Evolutionary conservation across 2,888 invertebrate genomes (phyloP).

Genomic region (Ernsta delagoae): DNA sequence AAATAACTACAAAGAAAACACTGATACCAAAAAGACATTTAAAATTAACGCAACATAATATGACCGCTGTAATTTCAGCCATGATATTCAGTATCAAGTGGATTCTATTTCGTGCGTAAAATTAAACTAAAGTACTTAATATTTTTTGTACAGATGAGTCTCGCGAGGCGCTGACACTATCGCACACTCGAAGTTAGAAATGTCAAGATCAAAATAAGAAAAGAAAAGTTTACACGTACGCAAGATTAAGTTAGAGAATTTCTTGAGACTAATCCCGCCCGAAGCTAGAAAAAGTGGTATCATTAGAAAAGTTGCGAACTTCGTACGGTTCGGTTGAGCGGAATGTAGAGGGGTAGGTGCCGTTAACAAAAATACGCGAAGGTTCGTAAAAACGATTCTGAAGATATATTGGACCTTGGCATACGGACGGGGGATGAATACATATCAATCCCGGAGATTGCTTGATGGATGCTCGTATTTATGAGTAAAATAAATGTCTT

Average conservation of each 20-base stretch:
- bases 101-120: no score
- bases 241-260: slow-evolving; percentile 28
- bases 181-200: slow-evolving; percentile 17
- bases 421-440: slow-evolving; percentile 17
- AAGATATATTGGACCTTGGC: slow-evolving; percentile 12
- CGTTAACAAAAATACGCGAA: slow-evolving; percentile 24
- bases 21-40: no score
- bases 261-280: slow-evolving; percentile 20
- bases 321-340: slow-evolving; percentile 11
- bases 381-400: slow-evolving; percentile 20
- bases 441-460: slow-evolving; percentile 12
- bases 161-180: slow-evolving; percentile 5
- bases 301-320: slow-evolving; percentile 33
- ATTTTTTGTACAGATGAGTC: neutral
- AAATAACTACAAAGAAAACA: no score
- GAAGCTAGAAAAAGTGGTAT: slow-evolving; percentile 33
- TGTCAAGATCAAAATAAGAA: slow-evolving; percentile 24
- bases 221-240: slow-evolving; percentile 28
- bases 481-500: neutral
- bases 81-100: no score
- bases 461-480: slow-evolving; percentile 9
- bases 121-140: neutral
- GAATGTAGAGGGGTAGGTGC: slow-evolving; percentile 11
- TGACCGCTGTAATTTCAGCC: no score
- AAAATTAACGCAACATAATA: no score